Percentiles rank a stretch among this genome's conserved stretches.
phyloP scores from a whole-genome alignment of 1,140 invertebrate genomes.

The Ostrea denselamellosa region DNA sequence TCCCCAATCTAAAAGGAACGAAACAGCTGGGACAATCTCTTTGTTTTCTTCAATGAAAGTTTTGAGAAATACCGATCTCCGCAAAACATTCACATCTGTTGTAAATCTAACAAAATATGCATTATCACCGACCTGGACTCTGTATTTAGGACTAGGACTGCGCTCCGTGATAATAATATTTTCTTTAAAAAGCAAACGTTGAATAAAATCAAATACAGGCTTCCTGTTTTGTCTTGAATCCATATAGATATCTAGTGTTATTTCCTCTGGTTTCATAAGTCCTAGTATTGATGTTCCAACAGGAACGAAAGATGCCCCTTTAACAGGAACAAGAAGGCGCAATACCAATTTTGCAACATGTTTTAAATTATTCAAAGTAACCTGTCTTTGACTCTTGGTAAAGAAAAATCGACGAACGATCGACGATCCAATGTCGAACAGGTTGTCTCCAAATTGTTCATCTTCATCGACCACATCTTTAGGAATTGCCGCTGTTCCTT shows the following conservation, averaged over 20 bases:
- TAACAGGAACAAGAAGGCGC: neutral
- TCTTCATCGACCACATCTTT: neutral
- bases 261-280: neutral
- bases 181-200: neutral
- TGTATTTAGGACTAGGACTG: neutral
- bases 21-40: neutral
- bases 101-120: neutral
- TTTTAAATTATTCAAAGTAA: neutral
- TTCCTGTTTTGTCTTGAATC: neutral
- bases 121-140: neutral
- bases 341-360: neutral
- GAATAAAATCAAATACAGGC: neutral
- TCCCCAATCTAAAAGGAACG: conserved; percentile 20
- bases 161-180: neutral
- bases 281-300: neutral
- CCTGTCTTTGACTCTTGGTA: neutral
- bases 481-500: neutral
- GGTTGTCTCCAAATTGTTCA: neutral
- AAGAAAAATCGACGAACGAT: neutral
- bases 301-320: neutral
- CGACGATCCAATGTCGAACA: conserved; percentile 3
- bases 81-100: neutral
- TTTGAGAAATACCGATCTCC: neutral
- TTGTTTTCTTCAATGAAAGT: neutral
- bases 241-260: neutral